Evolutionary conservation across 2,888 invertebrate species (phyloP).

Genomic region (Temnothorax unifasciatus): DNA sequence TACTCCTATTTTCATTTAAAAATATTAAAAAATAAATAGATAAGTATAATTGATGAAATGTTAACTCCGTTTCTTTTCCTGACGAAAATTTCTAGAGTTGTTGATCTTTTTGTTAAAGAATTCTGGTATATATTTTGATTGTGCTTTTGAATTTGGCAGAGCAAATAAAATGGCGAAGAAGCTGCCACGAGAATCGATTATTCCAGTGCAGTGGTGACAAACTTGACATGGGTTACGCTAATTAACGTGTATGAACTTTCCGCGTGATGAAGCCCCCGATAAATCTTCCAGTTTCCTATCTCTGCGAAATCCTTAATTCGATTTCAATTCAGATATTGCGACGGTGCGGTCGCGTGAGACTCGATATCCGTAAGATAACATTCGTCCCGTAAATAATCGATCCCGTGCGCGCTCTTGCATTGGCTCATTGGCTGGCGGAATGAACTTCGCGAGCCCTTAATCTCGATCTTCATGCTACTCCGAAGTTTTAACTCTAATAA

Average conservation of each 20-base stretch:
- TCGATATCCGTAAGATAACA: slow-evolving; percentile 61
- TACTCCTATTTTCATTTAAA: neutral
- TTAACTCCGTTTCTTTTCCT: neutral
- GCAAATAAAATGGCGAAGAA: neutral
- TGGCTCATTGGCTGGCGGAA: slow-evolving; percentile 34
- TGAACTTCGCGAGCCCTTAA: slow-evolving; percentile 59
- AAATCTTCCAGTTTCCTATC: slow-evolving; percentile 23
- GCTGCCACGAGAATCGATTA: slow-evolving; percentile 43
- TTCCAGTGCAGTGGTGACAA: slow-evolving; percentile 36
- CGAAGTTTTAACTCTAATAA: slow-evolving; percentile 56
- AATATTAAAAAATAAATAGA: neutral
- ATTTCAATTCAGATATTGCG: slow-evolving; percentile 68
- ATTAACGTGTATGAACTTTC: slow-evolving; percentile 69
- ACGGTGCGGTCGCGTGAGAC: slow-evolving; percentile 15
- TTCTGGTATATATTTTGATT: neutral
- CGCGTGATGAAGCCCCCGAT: slow-evolving; percentile 54
- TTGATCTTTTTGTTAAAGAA: neutral
- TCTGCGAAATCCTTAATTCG: slow-evolving; percentile 61
- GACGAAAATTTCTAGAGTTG: neutral
- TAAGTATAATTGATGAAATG: neutral
- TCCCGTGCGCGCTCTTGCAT: slow-evolving; percentile 17
- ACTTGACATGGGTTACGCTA: slow-evolving; percentile 57
- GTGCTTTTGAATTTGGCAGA: neutral
- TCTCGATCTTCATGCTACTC: slow-evolving; percentile 53
- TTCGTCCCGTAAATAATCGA: slow-evolving; percentile 66